phyloP scores from a whole-genome alignment of 2,113 vertebrate genomes.

The Bombycilla garrulus region DNA sequence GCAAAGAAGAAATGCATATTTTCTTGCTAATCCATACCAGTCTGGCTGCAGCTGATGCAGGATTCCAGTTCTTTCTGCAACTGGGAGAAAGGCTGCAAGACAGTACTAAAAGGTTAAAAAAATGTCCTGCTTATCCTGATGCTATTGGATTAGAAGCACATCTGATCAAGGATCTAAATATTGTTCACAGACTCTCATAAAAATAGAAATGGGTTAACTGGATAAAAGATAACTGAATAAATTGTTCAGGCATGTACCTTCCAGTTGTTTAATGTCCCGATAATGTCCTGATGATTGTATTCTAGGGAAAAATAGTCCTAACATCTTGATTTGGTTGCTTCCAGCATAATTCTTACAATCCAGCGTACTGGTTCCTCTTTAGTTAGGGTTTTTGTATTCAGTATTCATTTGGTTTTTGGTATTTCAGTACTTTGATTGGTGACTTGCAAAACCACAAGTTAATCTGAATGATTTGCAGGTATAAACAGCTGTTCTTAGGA shows the following conservation, averaged over 20 bases:
- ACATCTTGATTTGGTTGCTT: neutral
- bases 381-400: neutral
- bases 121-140: neutral
- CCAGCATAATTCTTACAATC: neutral
- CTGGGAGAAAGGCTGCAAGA: neutral
- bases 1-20: neutral
- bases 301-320: neutral
- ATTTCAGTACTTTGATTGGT: neutral
- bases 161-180: neutral
- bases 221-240: neutral
- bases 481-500: neutral
- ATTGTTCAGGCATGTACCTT: neutral
- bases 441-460: neutral
- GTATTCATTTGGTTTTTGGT: neutral
- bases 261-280: neutral
- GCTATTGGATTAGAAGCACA: neutral
- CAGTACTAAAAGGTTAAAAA: neutral
- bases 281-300: neutral
- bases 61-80: neutral
- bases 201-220: neutral
- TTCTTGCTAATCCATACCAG: neutral
- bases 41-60: neutral
- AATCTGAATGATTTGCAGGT: neutral
- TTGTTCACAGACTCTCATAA: neutral
- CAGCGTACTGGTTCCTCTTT: neutral